A percentile compares a stretch with the other conserved stretches of the same genome.
Conservation (phyloP, 2,888 invertebrate species). For the Ennomos erosarius region DNA sequence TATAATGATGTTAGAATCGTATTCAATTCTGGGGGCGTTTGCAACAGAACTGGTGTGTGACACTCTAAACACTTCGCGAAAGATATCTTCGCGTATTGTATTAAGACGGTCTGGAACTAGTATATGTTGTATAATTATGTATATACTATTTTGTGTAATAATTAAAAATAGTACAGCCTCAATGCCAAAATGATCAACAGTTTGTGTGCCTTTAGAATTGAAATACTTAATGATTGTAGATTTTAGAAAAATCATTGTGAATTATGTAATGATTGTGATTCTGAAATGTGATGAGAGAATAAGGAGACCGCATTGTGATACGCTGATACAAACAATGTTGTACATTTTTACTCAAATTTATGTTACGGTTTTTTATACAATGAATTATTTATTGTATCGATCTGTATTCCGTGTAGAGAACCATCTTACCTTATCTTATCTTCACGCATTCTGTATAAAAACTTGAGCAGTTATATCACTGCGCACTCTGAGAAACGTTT, state of each 20-base stretch:
- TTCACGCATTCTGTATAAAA: background rate
- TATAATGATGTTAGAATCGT: background rate
- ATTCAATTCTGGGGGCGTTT: slow-evolving; percentile 11
- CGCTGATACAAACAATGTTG: background rate
- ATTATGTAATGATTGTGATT: slow-evolving; percentile 20
- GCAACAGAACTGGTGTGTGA: too few species aligned
- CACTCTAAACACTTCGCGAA: too few species aligned
- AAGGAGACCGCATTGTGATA: slow-evolving; percentile 24
- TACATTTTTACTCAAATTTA: slow-evolving; percentile 7
- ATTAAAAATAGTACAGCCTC: background rate
- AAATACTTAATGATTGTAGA: slow-evolving; percentile 1
- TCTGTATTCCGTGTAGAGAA: background rate
- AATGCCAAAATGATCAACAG: too few species aligned
- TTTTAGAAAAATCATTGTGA: slow-evolving; percentile 13
- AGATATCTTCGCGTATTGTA: background rate
- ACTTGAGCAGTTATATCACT: too few species aligned
- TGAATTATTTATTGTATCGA: slow-evolving; percentile 11
- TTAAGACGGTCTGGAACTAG: background rate
- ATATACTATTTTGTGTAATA: too few species aligned
- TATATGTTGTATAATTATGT: too few species aligned
- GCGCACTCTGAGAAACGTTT: too few species aligned
- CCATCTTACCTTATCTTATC: too few species aligned
- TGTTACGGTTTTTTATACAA: background rate
- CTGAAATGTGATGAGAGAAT: slow-evolving; percentile 33
- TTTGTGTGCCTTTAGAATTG: slow-evolving; percentile 8